phyloP scores from a whole-genome alignment of 2,113 vertebrate genomes.

The Delphinus delphis region DNA sequence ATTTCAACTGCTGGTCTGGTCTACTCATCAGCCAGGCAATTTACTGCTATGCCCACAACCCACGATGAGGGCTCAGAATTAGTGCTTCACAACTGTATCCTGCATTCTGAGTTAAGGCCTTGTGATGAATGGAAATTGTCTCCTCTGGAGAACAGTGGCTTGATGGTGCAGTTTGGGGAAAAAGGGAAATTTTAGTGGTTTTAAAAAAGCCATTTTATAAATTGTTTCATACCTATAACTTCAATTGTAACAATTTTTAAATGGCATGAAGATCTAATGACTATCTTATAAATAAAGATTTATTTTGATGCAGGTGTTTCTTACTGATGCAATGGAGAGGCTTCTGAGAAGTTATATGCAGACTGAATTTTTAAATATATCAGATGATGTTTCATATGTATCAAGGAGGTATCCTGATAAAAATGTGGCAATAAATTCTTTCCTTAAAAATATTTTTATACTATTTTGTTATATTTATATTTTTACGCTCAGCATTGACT shows the following conservation, averaged over 20 bases:
- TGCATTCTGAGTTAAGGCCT: neutral
- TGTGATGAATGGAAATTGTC: neutral
- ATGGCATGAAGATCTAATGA: neutral
- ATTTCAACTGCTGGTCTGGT: conserved; percentile 75
- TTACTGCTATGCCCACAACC: neutral
- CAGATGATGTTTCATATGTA: neutral
- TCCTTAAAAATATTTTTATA: neutral
- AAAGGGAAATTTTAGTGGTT: neutral
- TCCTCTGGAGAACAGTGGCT: neutral
- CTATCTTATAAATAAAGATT: neutral
- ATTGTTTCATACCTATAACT: neutral
- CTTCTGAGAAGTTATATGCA: neutral
- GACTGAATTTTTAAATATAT: neutral
- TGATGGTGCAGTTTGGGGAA: neutral
- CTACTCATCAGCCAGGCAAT: conserved; percentile 18
- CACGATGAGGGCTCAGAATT: neutral
- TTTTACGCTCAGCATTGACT: neutral
- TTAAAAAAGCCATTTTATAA: neutral
- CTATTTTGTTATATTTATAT: neutral
- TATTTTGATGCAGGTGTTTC: neutral
- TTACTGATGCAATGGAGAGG: neutral
- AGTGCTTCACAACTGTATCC: neutral
- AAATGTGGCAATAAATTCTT: neutral
- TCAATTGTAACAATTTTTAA: neutral
- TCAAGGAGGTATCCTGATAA: neutral